Base-by-base conservation (phyloP, 2,113 vertebrate genomes). In the Podarcis cretensis region DNA sequence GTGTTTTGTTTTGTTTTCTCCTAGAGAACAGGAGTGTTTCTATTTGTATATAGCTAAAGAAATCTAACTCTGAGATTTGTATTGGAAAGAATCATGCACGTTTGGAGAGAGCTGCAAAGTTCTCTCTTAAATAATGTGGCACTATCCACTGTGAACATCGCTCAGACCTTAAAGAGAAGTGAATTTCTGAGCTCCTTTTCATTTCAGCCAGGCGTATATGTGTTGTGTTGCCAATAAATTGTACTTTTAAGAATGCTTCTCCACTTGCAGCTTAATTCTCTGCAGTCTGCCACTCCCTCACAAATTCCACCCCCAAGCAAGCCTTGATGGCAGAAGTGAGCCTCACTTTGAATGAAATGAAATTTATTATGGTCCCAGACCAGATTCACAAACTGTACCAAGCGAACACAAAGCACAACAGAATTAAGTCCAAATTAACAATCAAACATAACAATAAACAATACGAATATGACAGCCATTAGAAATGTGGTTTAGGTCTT, bases 1-100 rank as follows among this genome's bases (percentile, higher is more conserved):
- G 48, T 54, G 48, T 8, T 9, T 48, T 87, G 48, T 8, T 9
- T 48, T 87, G 90, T 63, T 84, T 75, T 79, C 69, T 77, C 23
- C 13, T 81, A 86, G 89, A 63, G 20, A 73, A 32, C 86, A 40
- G 68, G 35, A 18, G 25, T 59, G 93, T 93, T 81, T 65, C 57
- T 21, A 8, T 92, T 37, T 30, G 81, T 68, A 84, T 43, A 71
- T 16, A 40, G 88, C 86, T 74, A 2, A 18, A 5, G 1, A n/a
- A 21, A 1, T 83, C n/a, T 81, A 80, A 54, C 48, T 54, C 9
- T 54, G 84, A 14, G 75, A 40, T 23, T 0, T 90, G 77, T 9
- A 13, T 59, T 81, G 48, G 54, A 59, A 25, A 81, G 20, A 5
- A 6, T 37, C n/a, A 80, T 57, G 68, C 48, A 81, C 20, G 21